These are phyloP conservation scores for Felis catus DNA, from an alignment of 2,113 vertebrate species.

Conservation along the genomic window F.catus_Fca126_mat1.0 CM031418.1:82486001-82486500, in stretches of 20 bases:
- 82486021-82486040: conserved; percentile 30
- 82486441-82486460: conserved; percentile 44
- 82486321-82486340: background rate
- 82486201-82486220: conserved; percentile 44
- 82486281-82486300: background rate
- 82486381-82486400: background rate
- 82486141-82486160: background rate
- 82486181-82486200: conserved; percentile 39
- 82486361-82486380: conserved; percentile 35
- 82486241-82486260: background rate
- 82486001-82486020: conserved; percentile 3
- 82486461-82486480: conserved; percentile 63
- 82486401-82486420: conserved; percentile 35
- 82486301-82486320: conserved; percentile 23
- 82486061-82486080: background rate
- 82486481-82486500: conserved; percentile 61
- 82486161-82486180: background rate
- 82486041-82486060: background rate
- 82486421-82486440: conserved; percentile 42
- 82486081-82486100: background rate
- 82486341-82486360: conserved; percentile 54
- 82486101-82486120: background rate
- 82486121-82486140: background rate
- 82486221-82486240: background rate
- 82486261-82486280: background rate